These are phyloP conservation scores for Festucalex cinctus DNA, from an alignment of 2,113 vertebrate genomes.

Conservation along the genomic window DNA sequence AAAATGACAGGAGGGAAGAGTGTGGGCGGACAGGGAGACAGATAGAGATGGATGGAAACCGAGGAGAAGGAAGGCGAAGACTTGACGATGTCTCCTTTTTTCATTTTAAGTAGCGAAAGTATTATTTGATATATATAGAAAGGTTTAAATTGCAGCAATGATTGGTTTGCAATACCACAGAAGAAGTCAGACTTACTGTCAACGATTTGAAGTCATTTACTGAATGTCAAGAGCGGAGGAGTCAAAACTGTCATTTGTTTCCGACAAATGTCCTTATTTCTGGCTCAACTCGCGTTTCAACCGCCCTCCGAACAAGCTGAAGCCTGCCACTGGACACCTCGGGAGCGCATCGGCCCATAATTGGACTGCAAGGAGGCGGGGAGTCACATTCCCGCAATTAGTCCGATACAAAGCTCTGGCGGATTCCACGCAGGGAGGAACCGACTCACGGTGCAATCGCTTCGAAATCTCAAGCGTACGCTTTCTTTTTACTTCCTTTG, in stretches of 20 bases:
- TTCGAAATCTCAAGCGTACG: background rate
- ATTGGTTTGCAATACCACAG: background rate
- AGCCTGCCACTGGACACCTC: conserved; percentile 79
- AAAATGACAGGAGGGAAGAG: conserved; percentile 19
- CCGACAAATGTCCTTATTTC: conserved; percentile 75
- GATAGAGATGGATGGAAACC: conserved; percentile 43
- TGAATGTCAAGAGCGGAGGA: conserved; percentile 2
- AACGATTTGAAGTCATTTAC: background rate
- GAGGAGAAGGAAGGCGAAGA: conserved; percentile 2
- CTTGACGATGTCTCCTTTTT: background rate
- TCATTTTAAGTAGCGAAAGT: background rate
- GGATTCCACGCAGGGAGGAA: conserved; percentile 59
- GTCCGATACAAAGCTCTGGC: conserved; percentile 81
- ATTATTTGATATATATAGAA: background rate
- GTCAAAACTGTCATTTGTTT: conserved; percentile 11
- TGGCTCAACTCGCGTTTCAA: conserved; percentile 75
- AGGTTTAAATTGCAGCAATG: background rate
- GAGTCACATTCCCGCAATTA: conserved; percentile 84
- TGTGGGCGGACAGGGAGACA: conserved; percentile 36
- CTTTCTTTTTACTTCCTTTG: conserved; percentile 5
- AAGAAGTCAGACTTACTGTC: background rate
- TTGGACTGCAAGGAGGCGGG: conserved; percentile 81
- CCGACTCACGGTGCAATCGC: conserved; percentile 1
- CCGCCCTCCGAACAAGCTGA: conserved; percentile 71
- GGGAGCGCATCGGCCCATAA: conserved; percentile 71